Evolutionary conservation across 2,888 invertebrate species (phyloP), one percentile per base, ranked within the genome.

Genomic region (Brachyptera putata): DNA sequence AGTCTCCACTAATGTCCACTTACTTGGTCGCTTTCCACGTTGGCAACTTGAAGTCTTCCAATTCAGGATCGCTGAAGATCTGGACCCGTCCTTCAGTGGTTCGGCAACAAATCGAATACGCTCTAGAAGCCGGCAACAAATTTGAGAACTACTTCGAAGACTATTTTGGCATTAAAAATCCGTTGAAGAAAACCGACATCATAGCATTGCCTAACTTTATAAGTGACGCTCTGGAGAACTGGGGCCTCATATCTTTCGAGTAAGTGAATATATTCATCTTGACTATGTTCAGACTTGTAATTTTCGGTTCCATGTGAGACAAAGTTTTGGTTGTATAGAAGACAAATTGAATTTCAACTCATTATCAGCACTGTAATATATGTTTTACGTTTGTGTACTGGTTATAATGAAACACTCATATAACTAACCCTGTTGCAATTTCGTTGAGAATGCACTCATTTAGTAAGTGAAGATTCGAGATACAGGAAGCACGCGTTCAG

Each of bases 1-100:
- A 79, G 34, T 82, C 85, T 0, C 84, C 84, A 0, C 73, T 72
- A 55, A 91, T 92, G 89, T 85, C 90, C 0, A 87, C 92, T 0
- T 63, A 63, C 24, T 58, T 63, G 14, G 56, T 56, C 5, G 60
- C 63, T 1, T 63, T 57, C 39, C 39, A 49, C 18, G 58, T 63
- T 26, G 63, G 63, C 4, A 13, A 30, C 4, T 49, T 63, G 22
- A 34, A 43, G 18, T 24, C 24, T 26, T 14, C 4, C 1, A 5
- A 7, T 1, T 36, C 26, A 13, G 55, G 39, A 13, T 49, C 41
- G 18, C 57, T 68, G 50, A 57, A 60, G 11, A 60, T 79, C 14
- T 79, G 75, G 70, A 73, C 79, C 1, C 74, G 77, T 0, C 53
- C 34, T 2, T 67, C 70, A 13, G 75, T 75, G 36, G 70, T 71